Evolutionary conservation across 2,888 invertebrate species (phyloP).

Genomic region (Ochropleura leucogaster): DNA sequence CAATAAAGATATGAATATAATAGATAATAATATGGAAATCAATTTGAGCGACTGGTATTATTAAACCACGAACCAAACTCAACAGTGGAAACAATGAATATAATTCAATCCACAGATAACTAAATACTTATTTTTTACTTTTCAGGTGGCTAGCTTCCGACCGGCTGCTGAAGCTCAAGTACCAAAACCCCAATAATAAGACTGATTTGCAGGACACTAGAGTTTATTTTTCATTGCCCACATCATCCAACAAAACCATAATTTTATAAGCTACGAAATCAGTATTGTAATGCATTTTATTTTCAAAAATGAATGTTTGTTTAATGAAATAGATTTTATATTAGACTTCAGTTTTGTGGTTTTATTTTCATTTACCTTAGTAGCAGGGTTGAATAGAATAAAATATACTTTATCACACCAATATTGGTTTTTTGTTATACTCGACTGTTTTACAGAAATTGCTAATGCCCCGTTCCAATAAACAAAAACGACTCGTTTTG

Average conservation of each 20-base stretch:
- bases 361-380: neutral
- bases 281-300: conserved; percentile 4
- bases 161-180: conserved; percentile 20
- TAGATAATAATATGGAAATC: too few relatives aligned
- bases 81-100: too few relatives aligned
- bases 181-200: conserved; percentile 7
- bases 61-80: too few relatives aligned
- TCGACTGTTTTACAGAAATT: too few relatives aligned
- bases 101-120: neutral
- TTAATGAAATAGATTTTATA: neutral
- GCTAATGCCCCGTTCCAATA: too few relatives aligned
- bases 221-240: conserved; percentile 1
- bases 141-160: conserved; percentile 55
- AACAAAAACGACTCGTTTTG: too few relatives aligned
- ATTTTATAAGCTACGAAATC: neutral
- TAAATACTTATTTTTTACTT: conserved; percentile 12
- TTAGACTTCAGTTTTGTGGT: neutral
- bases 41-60: too few relatives aligned
- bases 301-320: neutral
- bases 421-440: too few relatives aligned
- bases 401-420: too few relatives aligned
- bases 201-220: conserved; percentile 30
- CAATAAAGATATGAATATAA: too few relatives aligned
- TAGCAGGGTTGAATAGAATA: too few relatives aligned
- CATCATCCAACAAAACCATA: neutral